phyloP scores from a whole-genome alignment of 2,797 vertebrate species.

The Thamnophis elegans region DNA sequence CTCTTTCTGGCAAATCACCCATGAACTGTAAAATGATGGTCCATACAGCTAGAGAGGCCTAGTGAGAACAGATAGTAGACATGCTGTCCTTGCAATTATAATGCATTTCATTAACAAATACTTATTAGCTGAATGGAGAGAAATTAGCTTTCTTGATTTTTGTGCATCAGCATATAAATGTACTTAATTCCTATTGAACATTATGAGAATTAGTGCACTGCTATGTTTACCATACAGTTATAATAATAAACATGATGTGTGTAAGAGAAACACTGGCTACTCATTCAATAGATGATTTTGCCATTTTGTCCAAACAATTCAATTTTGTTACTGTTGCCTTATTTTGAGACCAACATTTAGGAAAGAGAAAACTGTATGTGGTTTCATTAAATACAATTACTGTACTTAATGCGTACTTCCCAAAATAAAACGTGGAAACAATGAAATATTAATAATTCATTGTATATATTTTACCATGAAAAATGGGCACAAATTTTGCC shows the following conservation, averaged over 20 bases:
- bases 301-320: neutral
- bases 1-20: conserved; percentile 92
- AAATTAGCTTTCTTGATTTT: neutral
- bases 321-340: neutral
- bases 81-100: neutral
- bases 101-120: neutral
- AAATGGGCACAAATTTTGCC: neutral
- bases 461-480: neutral
- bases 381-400: neutral
- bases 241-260: neutral
- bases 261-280: neutral
- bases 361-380: neutral
- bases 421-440: neutral
- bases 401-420: neutral
- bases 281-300: neutral
- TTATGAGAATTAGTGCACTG: neutral
- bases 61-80: conserved; percentile 30
- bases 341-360: neutral
- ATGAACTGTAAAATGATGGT: conserved; percentile 93
- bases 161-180: neutral
- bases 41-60: conserved; percentile 91
- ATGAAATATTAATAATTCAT: neutral
- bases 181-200: neutral
- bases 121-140: neutral
- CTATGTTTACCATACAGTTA: no score